phyloP scores from a whole-genome alignment of 2,797 vertebrate species.

The Gambelia wislizenii region DNA sequence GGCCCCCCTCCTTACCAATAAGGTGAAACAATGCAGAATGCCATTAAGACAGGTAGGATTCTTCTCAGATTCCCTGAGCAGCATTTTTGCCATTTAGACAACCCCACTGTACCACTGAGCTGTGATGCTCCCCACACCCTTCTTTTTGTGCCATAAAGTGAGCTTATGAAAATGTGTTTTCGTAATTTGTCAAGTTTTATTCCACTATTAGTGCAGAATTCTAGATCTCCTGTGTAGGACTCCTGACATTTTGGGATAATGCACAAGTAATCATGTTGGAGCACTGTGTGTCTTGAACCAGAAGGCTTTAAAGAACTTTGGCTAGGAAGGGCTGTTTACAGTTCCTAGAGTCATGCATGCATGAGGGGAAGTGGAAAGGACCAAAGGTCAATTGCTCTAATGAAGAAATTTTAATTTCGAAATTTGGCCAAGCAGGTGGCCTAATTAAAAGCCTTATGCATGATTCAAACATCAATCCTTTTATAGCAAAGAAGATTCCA shows the following conservation, averaged over 20 bases:
- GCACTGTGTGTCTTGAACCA: neutral
- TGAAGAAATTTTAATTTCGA: neutral
- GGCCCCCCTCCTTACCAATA: no score
- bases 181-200: neutral
- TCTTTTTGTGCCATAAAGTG: neutral
- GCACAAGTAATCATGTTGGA: neutral
- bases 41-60: no score
- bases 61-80: no score
- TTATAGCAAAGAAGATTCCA: neutral
- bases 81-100: no score
- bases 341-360: neutral
- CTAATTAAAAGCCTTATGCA: neutral
- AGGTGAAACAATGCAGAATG: no score
- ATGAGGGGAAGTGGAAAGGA: neutral
- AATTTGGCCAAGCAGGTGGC: neutral
- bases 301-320: neutral
- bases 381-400: neutral
- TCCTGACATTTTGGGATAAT: no score
- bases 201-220: neutral
- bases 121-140: neutral
- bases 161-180: neutral
- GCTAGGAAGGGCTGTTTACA: neutral
- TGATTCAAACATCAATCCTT: neutral
- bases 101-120: neutral
- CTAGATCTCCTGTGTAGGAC: neutral